These are phyloP conservation scores for Melinaea marsaeus DNA, from an alignment of 2,888 invertebrate species.

Conservation along the genomic window DNA sequence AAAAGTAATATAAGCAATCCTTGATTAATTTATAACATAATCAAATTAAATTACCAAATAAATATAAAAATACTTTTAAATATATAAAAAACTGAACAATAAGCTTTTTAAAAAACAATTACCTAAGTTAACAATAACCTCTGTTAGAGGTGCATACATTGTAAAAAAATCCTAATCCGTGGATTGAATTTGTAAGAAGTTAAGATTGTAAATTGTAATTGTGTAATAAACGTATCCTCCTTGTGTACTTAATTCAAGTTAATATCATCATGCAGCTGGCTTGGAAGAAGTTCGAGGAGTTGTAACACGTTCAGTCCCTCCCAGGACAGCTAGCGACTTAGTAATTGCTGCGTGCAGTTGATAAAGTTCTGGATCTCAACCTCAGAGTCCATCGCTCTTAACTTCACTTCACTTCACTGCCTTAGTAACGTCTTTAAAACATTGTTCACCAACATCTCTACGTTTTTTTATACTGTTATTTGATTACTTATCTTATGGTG, in stretches of 20 bases:
- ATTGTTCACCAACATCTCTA: constrained; percentile 33
- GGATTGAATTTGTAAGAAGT: neutral
- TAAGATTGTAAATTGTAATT: neutral
- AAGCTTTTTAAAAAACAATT: no score
- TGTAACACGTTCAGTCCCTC: constrained; percentile 63
- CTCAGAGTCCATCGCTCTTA: constrained; percentile 24
- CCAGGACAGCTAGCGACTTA: constrained; percentile 55
- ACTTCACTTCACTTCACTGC: constrained; percentile 23
- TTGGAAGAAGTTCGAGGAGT: constrained; percentile 34
- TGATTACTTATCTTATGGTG: no score
- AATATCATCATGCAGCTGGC: constrained; percentile 62
- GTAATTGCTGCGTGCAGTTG: constrained; percentile 67
- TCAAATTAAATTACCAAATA: no score
- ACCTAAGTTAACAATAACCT: no score
- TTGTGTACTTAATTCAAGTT: constrained; percentile 62
- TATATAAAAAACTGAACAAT: no score
- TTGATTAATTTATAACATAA: no score
- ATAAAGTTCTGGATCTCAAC: constrained; percentile 29
- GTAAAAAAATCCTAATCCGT: no score
- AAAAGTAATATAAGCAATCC: no score
- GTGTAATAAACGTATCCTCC: neutral
- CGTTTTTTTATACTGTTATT: constrained; percentile 3
- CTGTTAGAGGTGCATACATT: no score
- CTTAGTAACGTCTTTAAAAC: constrained; percentile 6
- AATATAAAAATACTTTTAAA: no score